Base-by-base conservation (phyloP, 2,797 vertebrate genomes). In the Margarornis squamiger region DNA sequence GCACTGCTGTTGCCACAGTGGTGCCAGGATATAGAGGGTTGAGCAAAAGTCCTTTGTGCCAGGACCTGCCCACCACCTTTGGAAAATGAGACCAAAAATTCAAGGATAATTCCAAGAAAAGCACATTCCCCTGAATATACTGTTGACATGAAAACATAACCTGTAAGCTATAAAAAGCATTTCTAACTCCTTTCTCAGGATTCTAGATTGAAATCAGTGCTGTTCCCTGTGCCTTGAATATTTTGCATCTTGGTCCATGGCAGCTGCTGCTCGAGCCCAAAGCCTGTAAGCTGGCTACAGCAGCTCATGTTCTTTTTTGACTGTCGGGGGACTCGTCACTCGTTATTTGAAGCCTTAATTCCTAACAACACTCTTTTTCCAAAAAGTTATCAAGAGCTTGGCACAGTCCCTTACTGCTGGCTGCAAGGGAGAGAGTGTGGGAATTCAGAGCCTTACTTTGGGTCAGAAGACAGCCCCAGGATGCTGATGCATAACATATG, bases 371-470 rank as follows among this genome's bases (percentile, higher is more conserved):
- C 61, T 94, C 83, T 89, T 96, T 93, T 97, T 95, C 95, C 96
- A 94, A 92, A 90, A 95, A 92, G 75, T 96, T 95, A 86, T 89
- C 94, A 62, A 55, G 88, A 90, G 63, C 43, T 96, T 95, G 92
- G 93, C 96, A 88, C 49, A 45, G 43, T 10, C 83, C 11, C 65
- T 87, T 58, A 49, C 9, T 90, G 72, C 83, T 87, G 92, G 92
- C 80, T 87, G 55, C 0, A 2, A 86, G 65, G 55, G 38, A 20
- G 63, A 59, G 68, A 45, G 85, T 88, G 90, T 79, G 89, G 94
- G 95, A 95, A 88, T 92, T 66, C 65, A 59, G 81, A 83, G 90
- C 86, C 65, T 87, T 83, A 88, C 86, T 54, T 45, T 86, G 88
- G 93, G 92, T 94, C 88, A 87, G 88, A 38, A 93, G 88, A 51